Percentiles rank a stretch among this genome's conserved stretches.
phyloP scores from a whole-genome alignment of 35 echinoderm and acorn worm species.

The Acanthaster planci region DNA sequence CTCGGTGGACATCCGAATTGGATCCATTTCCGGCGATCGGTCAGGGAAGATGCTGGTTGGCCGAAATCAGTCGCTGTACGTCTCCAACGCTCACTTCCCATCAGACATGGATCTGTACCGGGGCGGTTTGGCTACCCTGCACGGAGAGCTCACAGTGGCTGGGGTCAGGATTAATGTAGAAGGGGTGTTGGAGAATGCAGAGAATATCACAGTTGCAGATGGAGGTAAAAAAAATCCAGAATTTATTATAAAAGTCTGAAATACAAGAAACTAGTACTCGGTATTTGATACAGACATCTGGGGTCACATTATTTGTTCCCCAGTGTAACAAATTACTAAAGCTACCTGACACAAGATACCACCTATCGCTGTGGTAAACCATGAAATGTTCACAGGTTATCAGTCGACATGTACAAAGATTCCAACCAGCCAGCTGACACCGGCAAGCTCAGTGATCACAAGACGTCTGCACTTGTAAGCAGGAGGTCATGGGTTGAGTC shows the following conservation, averaged over 20 bases:
- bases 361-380: no score
- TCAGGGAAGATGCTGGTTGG: conserved; percentile 74
- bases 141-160: conserved; percentile 76
- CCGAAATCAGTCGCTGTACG: conserved; percentile 73
- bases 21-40: conserved; percentile 70
- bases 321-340: no score
- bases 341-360: no score
- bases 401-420: no score
- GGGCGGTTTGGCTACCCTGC: conserved; percentile 69
- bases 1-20: conserved; percentile 54
- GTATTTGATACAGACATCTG: not conserved
- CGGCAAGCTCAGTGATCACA: no score
- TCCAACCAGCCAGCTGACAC: no score
- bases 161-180: conserved; percentile 80
- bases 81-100: conserved; percentile 62
- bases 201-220: conserved; percentile 81
- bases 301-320: not conserved
- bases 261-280: not conserved
- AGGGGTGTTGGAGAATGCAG: conserved; percentile 71
- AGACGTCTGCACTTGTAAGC: no score
- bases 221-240: conserved; percentile 48
- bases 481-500: no score
- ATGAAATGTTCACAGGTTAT: no score
- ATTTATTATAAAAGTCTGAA: not conserved
- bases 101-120: conserved; percentile 75